A percentile compares a stretch with the other conserved stretches of the same genome.
Conservation (phyloP, 2,797 vertebrate genomes). For the Chaetodon trifasciatus region DNA sequence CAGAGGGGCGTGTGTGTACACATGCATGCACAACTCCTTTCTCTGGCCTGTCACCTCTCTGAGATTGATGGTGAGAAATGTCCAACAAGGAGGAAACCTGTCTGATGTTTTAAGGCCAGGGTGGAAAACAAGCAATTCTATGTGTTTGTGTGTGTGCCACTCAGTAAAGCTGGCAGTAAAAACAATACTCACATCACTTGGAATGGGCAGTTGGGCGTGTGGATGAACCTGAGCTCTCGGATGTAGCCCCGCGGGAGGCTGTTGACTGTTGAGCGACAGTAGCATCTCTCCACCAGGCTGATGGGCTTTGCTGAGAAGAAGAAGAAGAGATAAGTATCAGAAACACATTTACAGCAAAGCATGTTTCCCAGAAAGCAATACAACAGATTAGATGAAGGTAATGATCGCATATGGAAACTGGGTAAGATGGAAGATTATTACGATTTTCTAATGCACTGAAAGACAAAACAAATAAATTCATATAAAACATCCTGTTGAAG, state of each 20-base stretch:
- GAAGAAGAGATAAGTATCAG: conserved; percentile 3
- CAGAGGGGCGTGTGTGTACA: conserved; percentile 72
- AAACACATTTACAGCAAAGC: conserved; percentile 7
- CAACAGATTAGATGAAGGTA: neutral
- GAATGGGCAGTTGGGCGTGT: conserved; percentile 88
- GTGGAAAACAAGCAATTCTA: conserved; percentile 33
- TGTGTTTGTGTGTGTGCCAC: conserved; percentile 13
- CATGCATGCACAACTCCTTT: conserved; percentile 78
- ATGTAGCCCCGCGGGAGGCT: conserved; percentile 80
- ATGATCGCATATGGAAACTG: neutral
- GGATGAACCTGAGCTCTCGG: conserved; percentile 86
- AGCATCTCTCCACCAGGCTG: conserved; percentile 88
- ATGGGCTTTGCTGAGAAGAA: conserved; percentile 84
- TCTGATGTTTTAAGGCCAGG: conserved; percentile 46
- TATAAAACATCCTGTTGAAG: conserved; percentile 1
- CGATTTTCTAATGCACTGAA: neutral
- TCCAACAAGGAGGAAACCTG: conserved; percentile 70
- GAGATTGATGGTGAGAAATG: conserved; percentile 90
- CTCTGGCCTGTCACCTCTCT: conserved; percentile 78
- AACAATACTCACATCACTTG: conserved; percentile 88
- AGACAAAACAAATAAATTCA: neutral
- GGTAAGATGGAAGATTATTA: neutral
- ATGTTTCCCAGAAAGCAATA: neutral
- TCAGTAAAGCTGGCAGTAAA: conserved; percentile 2
- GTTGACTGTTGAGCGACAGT: conserved; percentile 84